Evolutionary conservation across 2,113 vertebrate genomes (phyloP).

Genomic region (Cinclus cinclus): DNA sequence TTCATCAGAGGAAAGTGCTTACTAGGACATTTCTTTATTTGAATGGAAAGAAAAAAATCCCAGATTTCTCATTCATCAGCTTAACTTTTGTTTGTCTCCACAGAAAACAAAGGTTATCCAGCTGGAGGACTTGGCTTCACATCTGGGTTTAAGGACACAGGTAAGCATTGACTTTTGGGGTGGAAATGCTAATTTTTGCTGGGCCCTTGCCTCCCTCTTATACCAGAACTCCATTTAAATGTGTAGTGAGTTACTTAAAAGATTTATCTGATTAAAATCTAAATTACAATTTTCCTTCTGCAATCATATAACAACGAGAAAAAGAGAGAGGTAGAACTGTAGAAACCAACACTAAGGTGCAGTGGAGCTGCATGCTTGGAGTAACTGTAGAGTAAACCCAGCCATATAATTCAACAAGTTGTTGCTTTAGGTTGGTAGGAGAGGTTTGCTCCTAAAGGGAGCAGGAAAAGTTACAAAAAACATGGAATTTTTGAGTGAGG

Average conservation of each 20-base stretch:
- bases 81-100: background rate
- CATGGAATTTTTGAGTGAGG: background rate
- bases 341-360: background rate
- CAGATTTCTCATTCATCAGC: background rate
- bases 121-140: constrained; percentile 92
- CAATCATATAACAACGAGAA: background rate
- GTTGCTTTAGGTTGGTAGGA: background rate
- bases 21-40: background rate
- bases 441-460: background rate
- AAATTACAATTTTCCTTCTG: background rate
- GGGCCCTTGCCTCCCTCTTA: background rate
- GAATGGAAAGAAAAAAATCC: background rate
- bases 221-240: background rate
- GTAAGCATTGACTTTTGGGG: constrained; percentile 50
- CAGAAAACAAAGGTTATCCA: constrained; percentile 92
- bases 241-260: background rate
- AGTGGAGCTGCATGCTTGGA: background rate
- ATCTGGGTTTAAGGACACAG: constrained; percentile 92
- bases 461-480: background rate
- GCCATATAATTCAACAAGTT: background rate
- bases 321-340: background rate
- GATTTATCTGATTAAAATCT: background rate
- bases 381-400: background rate
- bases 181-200: background rate
- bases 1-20: background rate